Percentiles rank a stretch among this genome's conserved stretches.
Conservation (phyloP, 2,797 vertebrate genomes). For the Melanotaenia pygmaea region DNA sequence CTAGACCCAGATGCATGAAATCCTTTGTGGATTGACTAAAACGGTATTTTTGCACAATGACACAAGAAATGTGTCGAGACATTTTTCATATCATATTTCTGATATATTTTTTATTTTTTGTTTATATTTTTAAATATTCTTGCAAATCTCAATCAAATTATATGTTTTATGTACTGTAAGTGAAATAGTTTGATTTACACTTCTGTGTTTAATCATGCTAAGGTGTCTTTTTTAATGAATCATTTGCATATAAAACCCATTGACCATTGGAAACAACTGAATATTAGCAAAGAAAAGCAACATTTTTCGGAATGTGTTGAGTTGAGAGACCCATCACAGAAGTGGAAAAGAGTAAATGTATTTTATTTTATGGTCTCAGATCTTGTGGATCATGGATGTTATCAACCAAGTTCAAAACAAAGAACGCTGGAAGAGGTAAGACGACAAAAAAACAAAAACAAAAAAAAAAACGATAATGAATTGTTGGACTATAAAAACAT, state of each 20-base stretch:
- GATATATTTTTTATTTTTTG: neutral
- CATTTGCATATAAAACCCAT: neutral
- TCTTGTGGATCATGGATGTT: neutral
- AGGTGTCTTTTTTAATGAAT: neutral
- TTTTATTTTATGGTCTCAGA: neutral
- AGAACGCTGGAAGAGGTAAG: neutral
- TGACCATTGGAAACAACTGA: neutral
- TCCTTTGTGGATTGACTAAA: neutral
- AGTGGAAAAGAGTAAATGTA: neutral
- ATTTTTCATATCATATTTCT: neutral
- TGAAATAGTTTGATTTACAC: neutral
- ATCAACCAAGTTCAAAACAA: neutral
- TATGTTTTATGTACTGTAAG: too few species aligned
- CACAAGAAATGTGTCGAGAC: neutral
- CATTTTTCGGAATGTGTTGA: neutral
- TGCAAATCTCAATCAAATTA: neutral
- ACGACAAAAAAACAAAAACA: too few species aligned
- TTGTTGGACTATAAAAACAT: neutral
- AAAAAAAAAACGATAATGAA: neutral
- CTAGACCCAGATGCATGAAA: neutral
- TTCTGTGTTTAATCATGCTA: neutral
- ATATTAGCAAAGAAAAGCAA: neutral
- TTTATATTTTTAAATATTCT: neutral
- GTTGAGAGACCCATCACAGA: neutral
- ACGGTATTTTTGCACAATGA: neutral